phyloP scores from a whole-genome alignment of 1,140 invertebrate species.

The Euwallacea fornicatus region DNA sequence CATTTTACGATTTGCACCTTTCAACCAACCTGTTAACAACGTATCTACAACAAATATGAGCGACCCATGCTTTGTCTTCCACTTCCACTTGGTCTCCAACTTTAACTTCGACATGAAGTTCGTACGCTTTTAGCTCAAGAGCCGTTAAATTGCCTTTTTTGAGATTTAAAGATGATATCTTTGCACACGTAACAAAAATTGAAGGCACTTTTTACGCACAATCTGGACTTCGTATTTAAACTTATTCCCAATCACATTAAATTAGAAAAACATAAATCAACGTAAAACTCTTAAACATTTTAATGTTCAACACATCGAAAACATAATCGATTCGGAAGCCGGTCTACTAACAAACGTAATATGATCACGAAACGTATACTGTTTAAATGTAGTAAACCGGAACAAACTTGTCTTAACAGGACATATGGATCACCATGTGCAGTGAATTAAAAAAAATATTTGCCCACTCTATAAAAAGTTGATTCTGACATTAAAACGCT shows the following conservation, averaged over 20 bases:
- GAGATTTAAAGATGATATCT: neutral
- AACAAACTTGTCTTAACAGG: too few species aligned
- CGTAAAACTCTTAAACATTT: too few species aligned
- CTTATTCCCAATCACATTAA: neutral
- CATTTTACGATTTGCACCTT: neutral
- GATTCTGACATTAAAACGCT: too few species aligned
- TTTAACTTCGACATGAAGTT: neutral
- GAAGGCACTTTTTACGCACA: neutral
- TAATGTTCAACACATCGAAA: too few species aligned
- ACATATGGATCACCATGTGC: too few species aligned
- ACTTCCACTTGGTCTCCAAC: neutral
- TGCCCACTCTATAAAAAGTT: too few species aligned
- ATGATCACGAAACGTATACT: too few species aligned
- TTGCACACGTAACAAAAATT: neutral
- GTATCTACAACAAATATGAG: neutral
- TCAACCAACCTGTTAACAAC: conserved; percentile 2
- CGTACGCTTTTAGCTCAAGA: neutral
- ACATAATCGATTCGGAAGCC: too few species aligned
- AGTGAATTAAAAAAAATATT: too few species aligned
- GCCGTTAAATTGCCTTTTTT: neutral
- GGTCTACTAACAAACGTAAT: too few species aligned
- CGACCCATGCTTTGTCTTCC: neutral
- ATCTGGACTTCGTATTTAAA: neutral
- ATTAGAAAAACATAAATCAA: conserved; percentile 7
- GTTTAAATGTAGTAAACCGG: too few species aligned